These are phyloP conservation scores for Neoniphon sammara DNA, from an alignment of 2,797 vertebrate species.

Conservation along the genomic window DNA sequence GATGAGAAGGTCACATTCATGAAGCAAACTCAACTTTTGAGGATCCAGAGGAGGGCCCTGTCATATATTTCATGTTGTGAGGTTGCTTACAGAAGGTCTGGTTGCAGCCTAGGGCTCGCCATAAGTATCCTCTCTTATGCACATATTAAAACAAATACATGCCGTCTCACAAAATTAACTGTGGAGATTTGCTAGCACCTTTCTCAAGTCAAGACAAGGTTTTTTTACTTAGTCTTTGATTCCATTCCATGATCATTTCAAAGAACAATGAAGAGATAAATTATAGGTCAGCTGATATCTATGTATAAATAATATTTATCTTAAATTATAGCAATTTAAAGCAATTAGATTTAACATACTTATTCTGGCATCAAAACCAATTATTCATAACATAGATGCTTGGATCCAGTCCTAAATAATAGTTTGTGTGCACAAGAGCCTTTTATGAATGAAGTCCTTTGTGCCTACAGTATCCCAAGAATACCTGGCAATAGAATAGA, in stretches of 20 bases:
- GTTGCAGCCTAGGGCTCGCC: slow-evolving; percentile 27
- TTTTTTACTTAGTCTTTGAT: too few relatives aligned
- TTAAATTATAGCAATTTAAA: too few relatives aligned
- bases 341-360: neutral
- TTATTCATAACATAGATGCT: neutral
- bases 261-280: too few relatives aligned
- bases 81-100: slow-evolving; percentile 40
- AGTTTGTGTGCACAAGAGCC: neutral
- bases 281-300: too few relatives aligned
- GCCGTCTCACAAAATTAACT: slow-evolving; percentile 31
- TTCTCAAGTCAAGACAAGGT: neutral
- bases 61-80: slow-evolving; percentile 49
- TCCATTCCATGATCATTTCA: too few relatives aligned
- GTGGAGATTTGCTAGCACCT: slow-evolving; percentile 24
- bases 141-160: slow-evolving; percentile 38
- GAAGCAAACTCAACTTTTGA: slow-evolving; percentile 44
- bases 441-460: neutral
- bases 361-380: neutral
- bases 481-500: neutral
- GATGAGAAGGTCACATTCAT: slow-evolving; percentile 75
- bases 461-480: too few relatives aligned
- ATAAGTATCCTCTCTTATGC: slow-evolving; percentile 42
- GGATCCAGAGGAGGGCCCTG: slow-evolving; percentile 46
- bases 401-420: too few relatives aligned
- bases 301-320: too few relatives aligned